Base-by-base conservation (phyloP, 2,888 invertebrate genomes). In the Limnephilus rhombicus region DNA sequence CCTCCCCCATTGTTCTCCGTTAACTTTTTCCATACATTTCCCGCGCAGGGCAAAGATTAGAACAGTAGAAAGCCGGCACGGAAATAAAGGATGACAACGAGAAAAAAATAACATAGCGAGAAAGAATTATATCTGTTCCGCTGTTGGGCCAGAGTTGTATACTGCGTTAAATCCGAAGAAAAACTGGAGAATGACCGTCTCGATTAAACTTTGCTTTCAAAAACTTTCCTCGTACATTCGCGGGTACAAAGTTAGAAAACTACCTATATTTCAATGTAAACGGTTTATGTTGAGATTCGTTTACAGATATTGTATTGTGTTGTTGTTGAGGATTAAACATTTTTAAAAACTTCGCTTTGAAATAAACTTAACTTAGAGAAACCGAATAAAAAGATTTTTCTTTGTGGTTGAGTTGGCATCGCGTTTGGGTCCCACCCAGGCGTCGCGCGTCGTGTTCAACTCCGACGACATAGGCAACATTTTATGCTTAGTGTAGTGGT, bases 171-270 rank as follows among this genome's bases (percentile, higher is more conserved):
- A 90, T 81, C 82, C n/a, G 41, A 83, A 89, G 83, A 91, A 92
- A 92, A 89, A 82, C 86, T 82, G 85, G 49, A 91, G 90, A 92
- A 93, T 93, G 93, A 90, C 92, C 92, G 89, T 91, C 93, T 92
- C 93, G 93, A 93, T 93, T 93, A 92, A 92, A 92, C 92, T 93
- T 92, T 92, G 85, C 85, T 85, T 85, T 90, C 81, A 80, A 92
- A 91, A 92, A 90, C 49, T 92, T 91, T 49, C 15, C 37, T 91
- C 91, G 89, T 91, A 81, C 49, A 87, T 91, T 88, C 88, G 34
- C 86, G 34, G 68, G 34, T 37, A 88, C 68, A 88, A 41, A 88
- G 86, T 86, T 86, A 86, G 15, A 85, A 45, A 86, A 86, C 86
- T 82, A 82, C 34, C 29, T 15, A 86, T 86, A 86, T 86, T n/a